Percentiles rank a stretch among this genome's conserved stretches.
Conservation (phyloP, 2,797 vertebrate genomes). For the Margarornis squamiger region DNA sequence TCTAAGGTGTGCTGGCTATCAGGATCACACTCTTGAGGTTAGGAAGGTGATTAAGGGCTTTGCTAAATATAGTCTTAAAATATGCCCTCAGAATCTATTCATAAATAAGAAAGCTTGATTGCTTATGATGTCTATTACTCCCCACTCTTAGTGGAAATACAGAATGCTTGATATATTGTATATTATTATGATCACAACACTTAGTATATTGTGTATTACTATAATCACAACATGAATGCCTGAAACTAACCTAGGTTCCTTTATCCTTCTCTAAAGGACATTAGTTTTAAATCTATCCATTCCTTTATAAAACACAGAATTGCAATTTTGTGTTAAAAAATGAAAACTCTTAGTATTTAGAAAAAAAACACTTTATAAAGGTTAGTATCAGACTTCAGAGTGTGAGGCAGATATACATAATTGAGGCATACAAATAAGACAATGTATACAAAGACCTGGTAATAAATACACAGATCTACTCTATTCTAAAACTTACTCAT, state of each 20-base stretch:
- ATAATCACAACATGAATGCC: not conserved
- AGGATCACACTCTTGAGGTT: not conserved
- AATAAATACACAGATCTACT: not conserved
- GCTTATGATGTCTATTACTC: not conserved
- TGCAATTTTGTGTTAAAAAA: not conserved
- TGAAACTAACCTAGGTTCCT: not conserved
- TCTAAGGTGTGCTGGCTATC: not conserved
- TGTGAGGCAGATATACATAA: not conserved
- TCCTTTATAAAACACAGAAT: not conserved
- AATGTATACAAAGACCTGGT: not conserved
- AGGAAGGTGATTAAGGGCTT: not conserved
- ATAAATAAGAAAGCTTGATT: slow-evolving; percentile 25
- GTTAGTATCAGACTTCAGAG: not conserved
- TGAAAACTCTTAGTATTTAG: not conserved
- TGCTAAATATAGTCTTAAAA: slow-evolving; percentile 28
- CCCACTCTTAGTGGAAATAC: not conserved
- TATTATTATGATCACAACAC: slow-evolving; percentile 2
- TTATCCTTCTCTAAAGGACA: not conserved
- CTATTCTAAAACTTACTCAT: not conserved
- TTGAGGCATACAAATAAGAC: not conserved
- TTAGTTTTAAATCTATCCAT: not conserved
- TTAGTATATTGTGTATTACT: not conserved
- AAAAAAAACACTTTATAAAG: not conserved
- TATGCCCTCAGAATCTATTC: not conserved
- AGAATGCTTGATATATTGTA: not conserved